These are phyloP conservation scores for Aphrophora alni DNA, from an alignment of 2,888 invertebrate genomes.

Conservation along the genomic window DNA sequence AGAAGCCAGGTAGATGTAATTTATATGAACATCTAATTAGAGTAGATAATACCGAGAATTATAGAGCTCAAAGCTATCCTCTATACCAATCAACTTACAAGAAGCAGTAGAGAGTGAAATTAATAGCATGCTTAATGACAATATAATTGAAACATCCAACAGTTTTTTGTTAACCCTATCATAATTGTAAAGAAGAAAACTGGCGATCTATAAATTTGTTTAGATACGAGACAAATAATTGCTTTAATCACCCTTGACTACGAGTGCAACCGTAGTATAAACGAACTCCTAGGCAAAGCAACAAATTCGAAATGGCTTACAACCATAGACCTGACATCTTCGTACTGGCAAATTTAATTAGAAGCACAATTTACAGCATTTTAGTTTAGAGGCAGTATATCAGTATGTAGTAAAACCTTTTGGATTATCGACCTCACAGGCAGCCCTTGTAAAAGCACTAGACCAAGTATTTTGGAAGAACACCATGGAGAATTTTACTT, in stretches of 20 bases:
- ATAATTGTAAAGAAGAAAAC: conserved; percentile 3
- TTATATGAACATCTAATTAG: too few relatives aligned
- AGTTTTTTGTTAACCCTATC: neutral
- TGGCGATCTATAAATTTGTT: conserved; percentile 11
- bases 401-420: neutral
- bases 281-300: neutral
- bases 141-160: neutral
- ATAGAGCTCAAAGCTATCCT: too few relatives aligned
- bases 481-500: conserved; percentile 3
- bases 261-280: conserved; percentile 9
- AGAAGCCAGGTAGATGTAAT: too few relatives aligned
- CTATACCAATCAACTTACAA: too few relatives aligned
- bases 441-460: neutral
- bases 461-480: neutral
- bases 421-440: conserved; percentile 11
- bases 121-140: neutral
- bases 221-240: neutral
- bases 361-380: conserved; percentile 12
- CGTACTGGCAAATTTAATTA: conserved; percentile 17
- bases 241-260: neutral
- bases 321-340: neutral
- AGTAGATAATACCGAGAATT: too few relatives aligned
- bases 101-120: neutral
- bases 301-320: conserved; percentile 15
- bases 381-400: conserved; percentile 10